Base-by-base conservation (phyloP, 2,888 invertebrate species). In the Cotesia congregata region DNA sequence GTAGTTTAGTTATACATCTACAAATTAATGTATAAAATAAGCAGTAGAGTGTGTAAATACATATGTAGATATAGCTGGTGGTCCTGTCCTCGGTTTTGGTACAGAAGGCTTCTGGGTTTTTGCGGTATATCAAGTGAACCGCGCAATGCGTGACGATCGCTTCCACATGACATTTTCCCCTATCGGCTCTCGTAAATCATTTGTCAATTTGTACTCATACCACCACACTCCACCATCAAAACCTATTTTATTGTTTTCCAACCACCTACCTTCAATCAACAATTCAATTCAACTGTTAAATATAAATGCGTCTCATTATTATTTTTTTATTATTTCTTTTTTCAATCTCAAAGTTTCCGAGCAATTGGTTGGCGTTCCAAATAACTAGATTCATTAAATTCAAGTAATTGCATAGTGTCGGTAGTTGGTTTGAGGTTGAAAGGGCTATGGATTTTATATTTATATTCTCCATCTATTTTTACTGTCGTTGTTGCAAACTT, bases 121-220 rank as follows among this genome's bases (percentile, higher is more conserved):
- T 39, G 61, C 39, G 71, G 39, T 61, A 17, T 6, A 71, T 71
- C 67, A 67, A 67, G 67, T 73, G 73, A 73, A 67, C 67, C 73
- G 50, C 65, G 65, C 73, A 73, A 59, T 73, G 77, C 77, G 77
- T 77, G 77, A 77, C 71, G 74, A 73, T 73, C 67, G 74, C 70
- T 74, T 71, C 50, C 71, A 65, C 62, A 72, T 61, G 73, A 40
- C 60, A 30, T 72, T 60, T 39, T 30, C 59, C 65, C 73, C 73
- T 68, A 77, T 30, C 30, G 3, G 30, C 70, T 65, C 73, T 65
- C 69, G 73, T 77, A 73, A 77, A 77, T 77, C 69, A 77, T 50
- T 50, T 50, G 50, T 50, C 9, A 50, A 12, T 50, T 50, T 50
- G 9, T 9, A 50, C 50, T 50, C 3, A 50, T 30, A 30, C 30